Percentiles rank a stretch among this genome's conserved stretches.
These are phyloP conservation scores for Drosophila bocki DNA, from an alignment of 1,140 invertebrate genomes.

Conservation along the genomic window DNA sequence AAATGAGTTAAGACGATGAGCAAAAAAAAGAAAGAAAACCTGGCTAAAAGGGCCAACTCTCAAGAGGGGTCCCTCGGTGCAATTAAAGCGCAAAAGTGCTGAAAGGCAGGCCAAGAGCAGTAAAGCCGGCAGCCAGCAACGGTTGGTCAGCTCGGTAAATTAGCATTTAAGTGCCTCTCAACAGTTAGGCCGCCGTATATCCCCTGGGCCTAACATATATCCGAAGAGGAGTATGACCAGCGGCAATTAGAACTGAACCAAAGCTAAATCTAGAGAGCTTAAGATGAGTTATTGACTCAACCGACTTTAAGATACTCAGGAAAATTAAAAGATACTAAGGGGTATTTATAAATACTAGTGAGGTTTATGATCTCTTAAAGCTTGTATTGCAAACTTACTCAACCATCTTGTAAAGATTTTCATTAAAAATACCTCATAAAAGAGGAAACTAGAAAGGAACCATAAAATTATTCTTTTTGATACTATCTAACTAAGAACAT, in stretches of 20 bases:
- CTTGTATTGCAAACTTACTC: neutral
- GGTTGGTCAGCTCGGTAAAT: slow-evolving; percentile 56
- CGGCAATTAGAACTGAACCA: slow-evolving; percentile 48
- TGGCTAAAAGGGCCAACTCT: slow-evolving; percentile 36
- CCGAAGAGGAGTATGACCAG: slow-evolving; percentile 29
- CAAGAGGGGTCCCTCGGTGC: slow-evolving; percentile 44
- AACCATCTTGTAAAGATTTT: neutral
- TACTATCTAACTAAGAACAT: too few species aligned
- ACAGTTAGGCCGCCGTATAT: slow-evolving; percentile 42
- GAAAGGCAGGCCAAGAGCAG: slow-evolving; percentile 48
- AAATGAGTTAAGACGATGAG: slow-evolving; percentile 2
- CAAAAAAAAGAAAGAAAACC: neutral
- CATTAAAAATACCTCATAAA: neutral
- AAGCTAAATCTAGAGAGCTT: slow-evolving; percentile 1
- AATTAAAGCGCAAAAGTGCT: slow-evolving; percentile 69
- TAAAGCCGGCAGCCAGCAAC: slow-evolving; percentile 32
- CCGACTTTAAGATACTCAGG: slow-evolving; percentile 4
- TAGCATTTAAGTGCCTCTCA: slow-evolving; percentile 74
- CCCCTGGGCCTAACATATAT: slow-evolving; percentile 9
- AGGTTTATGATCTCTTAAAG: neutral
- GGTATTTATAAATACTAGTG: neutral
- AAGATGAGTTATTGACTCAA: neutral
- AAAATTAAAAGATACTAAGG: neutral
- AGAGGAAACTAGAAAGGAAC: neutral
- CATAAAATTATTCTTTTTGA: neutral